Evolutionary conservation across 2,888 invertebrate species (phyloP).

Genomic region (Latrodectus hesperus): DNA sequence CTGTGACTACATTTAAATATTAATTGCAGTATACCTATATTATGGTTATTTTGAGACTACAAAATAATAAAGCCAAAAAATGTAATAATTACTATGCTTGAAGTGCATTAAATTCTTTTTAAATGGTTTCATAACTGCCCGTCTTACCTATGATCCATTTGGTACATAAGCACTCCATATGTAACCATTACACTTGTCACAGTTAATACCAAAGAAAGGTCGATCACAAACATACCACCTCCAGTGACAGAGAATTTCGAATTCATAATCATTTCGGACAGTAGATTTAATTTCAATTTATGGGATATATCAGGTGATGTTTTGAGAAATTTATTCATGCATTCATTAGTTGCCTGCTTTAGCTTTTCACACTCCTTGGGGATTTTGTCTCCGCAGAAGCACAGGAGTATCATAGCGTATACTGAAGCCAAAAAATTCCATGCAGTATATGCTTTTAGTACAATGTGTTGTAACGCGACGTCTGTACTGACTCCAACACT

Average conservation of each 20-base stretch:
- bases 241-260: conserved; percentile 29
- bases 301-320: background rate
- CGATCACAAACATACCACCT: conserved; percentile 46
- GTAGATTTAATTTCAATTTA: conserved; percentile 1
- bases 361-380: conserved; percentile 2
- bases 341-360: conserved; percentile 2
- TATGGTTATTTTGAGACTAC: too few species aligned
- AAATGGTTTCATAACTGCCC: too few species aligned
- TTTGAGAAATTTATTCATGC: background rate
- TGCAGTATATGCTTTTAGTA: background rate
- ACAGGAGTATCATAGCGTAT: conserved; percentile 13
- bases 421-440: conserved; percentile 2
- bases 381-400: conserved; percentile 17
- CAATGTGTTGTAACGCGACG: background rate
- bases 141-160: conserved; percentile 14
- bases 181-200: conserved; percentile 41
- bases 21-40: too few species aligned
- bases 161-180: conserved; percentile 44
- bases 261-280: conserved; percentile 18
- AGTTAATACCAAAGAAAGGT: conserved; percentile 22
- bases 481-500: background rate
- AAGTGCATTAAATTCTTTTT: too few species aligned
- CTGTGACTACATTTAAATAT: too few species aligned
- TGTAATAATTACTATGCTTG: too few species aligned
- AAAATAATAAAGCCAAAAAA: too few species aligned